A percentile compares a stretch with the other conserved stretches of the same genome.
These are phyloP conservation scores for Scaptomyza graminum DNA, from an alignment of 1,140 invertebrate genomes.

Conservation along the genomic window DNA sequence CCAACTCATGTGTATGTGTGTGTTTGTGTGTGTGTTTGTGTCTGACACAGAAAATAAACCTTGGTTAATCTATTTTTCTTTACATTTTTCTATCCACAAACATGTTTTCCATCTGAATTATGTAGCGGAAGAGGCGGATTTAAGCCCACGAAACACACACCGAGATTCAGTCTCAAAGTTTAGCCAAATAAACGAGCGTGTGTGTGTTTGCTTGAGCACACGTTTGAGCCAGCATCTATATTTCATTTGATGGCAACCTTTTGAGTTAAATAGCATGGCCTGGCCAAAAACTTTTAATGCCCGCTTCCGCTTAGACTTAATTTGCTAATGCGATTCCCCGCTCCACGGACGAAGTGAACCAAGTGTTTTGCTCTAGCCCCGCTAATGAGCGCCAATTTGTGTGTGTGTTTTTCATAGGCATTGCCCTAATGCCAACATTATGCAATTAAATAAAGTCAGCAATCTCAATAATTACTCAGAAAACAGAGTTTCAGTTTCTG, in stretches of 20 bases:
- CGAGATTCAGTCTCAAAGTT: conserved; percentile 52
- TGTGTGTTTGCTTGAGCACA: conserved; percentile 36
- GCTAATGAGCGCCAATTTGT: conserved; percentile 70
- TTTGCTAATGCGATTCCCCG: conserved; percentile 65
- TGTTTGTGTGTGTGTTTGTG: conserved; percentile 18
- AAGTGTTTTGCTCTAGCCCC: conserved; percentile 43
- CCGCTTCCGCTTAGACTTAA: conserved; percentile 62
- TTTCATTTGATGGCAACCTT: conserved; percentile 66
- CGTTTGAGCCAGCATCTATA: conserved; percentile 65
- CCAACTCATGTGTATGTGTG: conserved; percentile 30
- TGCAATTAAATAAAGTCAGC: conserved; percentile 1
- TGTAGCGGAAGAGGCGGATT: conserved; percentile 73
- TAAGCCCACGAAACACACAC: conserved; percentile 60
- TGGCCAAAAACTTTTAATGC: conserved; percentile 68
- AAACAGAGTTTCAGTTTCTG: neutral
- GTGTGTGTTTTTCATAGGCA: conserved; percentile 6
- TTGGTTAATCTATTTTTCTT: conserved; percentile 35
- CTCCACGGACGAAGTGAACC: conserved; percentile 9
- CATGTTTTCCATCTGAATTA: conserved; percentile 72
- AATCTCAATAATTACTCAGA: neutral
- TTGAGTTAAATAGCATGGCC: conserved; percentile 54
- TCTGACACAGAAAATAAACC: conserved; percentile 23
- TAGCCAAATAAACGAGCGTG: neutral
- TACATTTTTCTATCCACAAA: conserved; percentile 37
- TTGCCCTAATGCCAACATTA: neutral